These are phyloP conservation scores for Pelodytes ibericus DNA, from an alignment of 2,797 vertebrate species.

Conservation along the genomic window DNA sequence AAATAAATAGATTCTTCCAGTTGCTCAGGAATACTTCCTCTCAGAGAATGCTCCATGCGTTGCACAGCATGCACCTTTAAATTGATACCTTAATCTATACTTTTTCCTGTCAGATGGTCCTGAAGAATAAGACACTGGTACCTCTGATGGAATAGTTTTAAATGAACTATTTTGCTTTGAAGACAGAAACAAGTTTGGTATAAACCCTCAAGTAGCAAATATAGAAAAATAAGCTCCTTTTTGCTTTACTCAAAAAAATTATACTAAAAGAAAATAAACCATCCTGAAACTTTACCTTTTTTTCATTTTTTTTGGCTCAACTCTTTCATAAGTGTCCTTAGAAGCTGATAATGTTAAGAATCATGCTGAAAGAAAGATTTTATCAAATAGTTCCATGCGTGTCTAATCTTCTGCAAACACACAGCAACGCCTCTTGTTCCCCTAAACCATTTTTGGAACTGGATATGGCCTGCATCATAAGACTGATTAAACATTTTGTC, in stretches of 20 bases:
- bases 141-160: constrained; percentile 35
- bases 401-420: constrained; percentile 24
- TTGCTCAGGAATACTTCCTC: constrained; percentile 31
- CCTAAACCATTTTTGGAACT: constrained; percentile 24
- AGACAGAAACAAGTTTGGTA: constrained; percentile 52
- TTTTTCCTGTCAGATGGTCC: constrained; percentile 35
- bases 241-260: constrained; percentile 35
- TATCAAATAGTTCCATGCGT: constrained; percentile 26
- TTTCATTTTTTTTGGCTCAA: constrained; percentile 48
- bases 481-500: neutral
- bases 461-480: neutral
- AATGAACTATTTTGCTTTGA: constrained; percentile 38
- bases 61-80: constrained; percentile 48
- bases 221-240: constrained; percentile 59
- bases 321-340: constrained; percentile 21
- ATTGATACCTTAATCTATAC: constrained; percentile 20
- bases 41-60: constrained; percentile 43
- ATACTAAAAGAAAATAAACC: constrained; percentile 34
- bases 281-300: constrained; percentile 48
- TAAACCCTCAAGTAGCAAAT: constrained; percentile 58
- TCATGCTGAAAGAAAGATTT: constrained; percentile 53
- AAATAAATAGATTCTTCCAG: constrained; percentile 53
- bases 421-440: constrained; percentile 28
- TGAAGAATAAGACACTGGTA: neutral
- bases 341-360: constrained; percentile 14